These are phyloP conservation scores for Sminthopsis crassicaudata DNA, from an alignment of 2,113 vertebrate species.

Conservation along the genomic window DNA sequence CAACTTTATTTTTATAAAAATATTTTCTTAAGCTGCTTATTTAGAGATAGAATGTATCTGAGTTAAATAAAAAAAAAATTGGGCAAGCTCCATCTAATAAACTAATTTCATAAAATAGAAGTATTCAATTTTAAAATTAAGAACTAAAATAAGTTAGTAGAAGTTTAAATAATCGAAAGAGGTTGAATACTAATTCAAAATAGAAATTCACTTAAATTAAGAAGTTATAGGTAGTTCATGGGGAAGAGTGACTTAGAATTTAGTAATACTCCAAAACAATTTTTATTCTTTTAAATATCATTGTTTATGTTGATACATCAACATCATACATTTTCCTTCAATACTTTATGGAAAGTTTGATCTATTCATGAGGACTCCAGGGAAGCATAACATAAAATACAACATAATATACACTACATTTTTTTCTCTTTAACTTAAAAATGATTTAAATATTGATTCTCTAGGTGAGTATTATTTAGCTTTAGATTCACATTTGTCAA, in stretches of 20 bases:
- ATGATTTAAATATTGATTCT: slow-evolving; percentile 8
- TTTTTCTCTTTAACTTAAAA: slow-evolving; percentile 56
- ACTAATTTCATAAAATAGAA: slow-evolving; percentile 9
- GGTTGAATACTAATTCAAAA: slow-evolving; percentile 14
- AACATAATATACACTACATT: background rate
- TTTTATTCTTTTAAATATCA: slow-evolving; percentile 21
- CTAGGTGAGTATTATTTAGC: slow-evolving; percentile 26
- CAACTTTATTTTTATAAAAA: slow-evolving; percentile 32
- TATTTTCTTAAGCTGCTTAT: background rate
- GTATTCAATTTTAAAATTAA: background rate
- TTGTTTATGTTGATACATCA: slow-evolving; percentile 22
- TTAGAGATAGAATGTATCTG: background rate
- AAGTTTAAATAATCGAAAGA: slow-evolving; percentile 22
- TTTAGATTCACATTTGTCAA: background rate
- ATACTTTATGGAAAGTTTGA: slow-evolving; percentile 29
- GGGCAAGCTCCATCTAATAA: slow-evolving; percentile 8
- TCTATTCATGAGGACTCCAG: slow-evolving; percentile 17
- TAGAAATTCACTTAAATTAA: slow-evolving; percentile 29
- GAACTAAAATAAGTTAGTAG: slow-evolving; percentile 27
- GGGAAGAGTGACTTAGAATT: background rate
- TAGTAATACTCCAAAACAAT: slow-evolving; percentile 10
- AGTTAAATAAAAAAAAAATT: slow-evolving; percentile 25
- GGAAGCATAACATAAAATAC: background rate
- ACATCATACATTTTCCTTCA: slow-evolving; percentile 25
- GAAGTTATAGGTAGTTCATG: background rate